Percentiles rank a stretch among this genome's conserved stretches.
Evolutionary conservation across 2,113 vertebrate species (phyloP).

Genomic region (Cheirogaleus medius): DNA sequence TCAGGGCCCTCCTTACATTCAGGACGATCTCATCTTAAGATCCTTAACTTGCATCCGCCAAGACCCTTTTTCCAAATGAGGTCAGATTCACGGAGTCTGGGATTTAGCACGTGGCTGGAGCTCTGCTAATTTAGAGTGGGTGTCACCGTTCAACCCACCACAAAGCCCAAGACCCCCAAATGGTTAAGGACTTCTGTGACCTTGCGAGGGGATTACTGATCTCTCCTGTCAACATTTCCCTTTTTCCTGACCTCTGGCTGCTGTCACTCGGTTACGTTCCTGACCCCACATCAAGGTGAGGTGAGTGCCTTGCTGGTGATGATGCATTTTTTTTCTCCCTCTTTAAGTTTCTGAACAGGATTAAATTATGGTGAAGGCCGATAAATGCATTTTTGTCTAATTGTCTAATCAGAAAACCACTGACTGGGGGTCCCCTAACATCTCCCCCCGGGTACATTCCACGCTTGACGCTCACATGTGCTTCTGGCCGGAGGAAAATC

Average conservation of each 20-base stretch:
- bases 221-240: neutral
- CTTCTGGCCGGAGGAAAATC: neutral
- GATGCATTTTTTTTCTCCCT: rapidly evolving
- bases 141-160: no score
- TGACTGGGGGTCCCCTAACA: rapidly evolving
- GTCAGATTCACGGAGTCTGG: neutral
- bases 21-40: neutral
- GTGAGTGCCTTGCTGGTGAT: neutral
- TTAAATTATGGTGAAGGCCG: neutral
- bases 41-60: neutral
- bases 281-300: no score
- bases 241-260: neutral
- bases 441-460: neutral
- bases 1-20: neutral
- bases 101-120: neutral
- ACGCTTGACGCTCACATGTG: neutral
- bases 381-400: neutral
- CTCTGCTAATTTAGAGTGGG: no score
- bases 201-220: neutral
- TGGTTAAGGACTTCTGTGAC: rapidly evolving
- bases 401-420: neutral
- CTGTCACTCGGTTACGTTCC: neutral
- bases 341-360: no score
- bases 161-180: neutral
- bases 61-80: neutral